Conservation (phyloP, 2,797 vertebrate species). For the Pseudochaenichthys georgianus region DNA sequence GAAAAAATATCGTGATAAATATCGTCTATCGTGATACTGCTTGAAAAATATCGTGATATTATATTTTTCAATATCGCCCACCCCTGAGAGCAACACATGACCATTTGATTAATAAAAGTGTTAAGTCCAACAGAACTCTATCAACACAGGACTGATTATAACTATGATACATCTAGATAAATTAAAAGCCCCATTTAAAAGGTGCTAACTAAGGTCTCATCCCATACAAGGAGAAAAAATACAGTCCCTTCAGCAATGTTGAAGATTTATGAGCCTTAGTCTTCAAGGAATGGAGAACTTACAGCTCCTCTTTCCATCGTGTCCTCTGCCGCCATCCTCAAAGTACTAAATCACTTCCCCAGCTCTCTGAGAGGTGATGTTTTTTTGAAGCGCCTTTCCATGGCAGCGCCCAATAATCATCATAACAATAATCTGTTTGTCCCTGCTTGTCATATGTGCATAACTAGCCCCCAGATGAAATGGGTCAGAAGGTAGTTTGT, state of each 20-base stretch:
- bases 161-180: no score
- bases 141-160: no score
- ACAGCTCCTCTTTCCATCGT: conserved; percentile 53
- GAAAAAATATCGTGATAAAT: no score
- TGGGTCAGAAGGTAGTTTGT: conserved; percentile 2
- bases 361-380: conserved; percentile 24
- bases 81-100: no score
- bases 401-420: conserved; percentile 30
- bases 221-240: not conserved
- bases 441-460: conserved; percentile 15
- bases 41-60: no score
- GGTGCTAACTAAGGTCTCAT: not conserved
- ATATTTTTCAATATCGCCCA: no score
- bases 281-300: conserved; percentile 34
- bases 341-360: conserved; percentile 44
- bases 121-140: no score
- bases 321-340: conserved; percentile 27
- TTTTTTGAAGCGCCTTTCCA: conserved; percentile 47
- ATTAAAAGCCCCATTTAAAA: no score
- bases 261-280: conserved; percentile 56
- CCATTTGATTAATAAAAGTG: no score
- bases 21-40: no score
- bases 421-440: conserved; percentile 4
- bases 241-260: conserved; percentile 14
- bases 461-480: conserved; percentile 29